These are phyloP conservation scores for Alloscopus bannaensis DNA, from an alignment of 2,888 invertebrate species.

Conservation along the genomic window DNA sequence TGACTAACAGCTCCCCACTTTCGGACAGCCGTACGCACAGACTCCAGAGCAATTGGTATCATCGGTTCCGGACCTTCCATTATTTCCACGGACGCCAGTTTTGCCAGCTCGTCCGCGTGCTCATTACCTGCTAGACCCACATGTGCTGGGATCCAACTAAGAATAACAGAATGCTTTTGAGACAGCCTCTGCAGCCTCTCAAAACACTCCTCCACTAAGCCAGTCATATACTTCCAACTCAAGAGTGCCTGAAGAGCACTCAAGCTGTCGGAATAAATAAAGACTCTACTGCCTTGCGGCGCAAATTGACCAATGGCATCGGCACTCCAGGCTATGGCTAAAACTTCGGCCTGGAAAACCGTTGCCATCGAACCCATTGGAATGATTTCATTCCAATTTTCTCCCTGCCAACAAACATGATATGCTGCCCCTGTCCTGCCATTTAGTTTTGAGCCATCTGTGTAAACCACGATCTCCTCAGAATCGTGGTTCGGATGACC, in stretches of 20 bases:
- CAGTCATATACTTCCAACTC: slow-evolving; percentile 7
- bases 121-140: slow-evolving; percentile 36
- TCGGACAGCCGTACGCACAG: background rate
- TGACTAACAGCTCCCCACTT: background rate
- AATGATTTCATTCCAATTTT: background rate
- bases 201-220: slow-evolving; percentile 14
- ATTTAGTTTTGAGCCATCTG: slow-evolving; percentile 43
- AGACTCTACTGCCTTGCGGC: background rate
- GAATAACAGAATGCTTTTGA: too few relatives aligned
- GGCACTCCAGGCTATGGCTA: slow-evolving; percentile 14
- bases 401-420: background rate
- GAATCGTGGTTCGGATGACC: background rate
- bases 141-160: slow-evolving; percentile 50
- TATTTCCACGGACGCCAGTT: background rate
- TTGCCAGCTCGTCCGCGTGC: too few relatives aligned
- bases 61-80: slow-evolving; percentile 30
- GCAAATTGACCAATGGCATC: background rate
- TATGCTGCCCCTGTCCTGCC: slow-evolving; percentile 23
- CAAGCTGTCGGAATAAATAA: slow-evolving; percentile 34
- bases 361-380: slow-evolving; percentile 14
- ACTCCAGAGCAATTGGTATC: background rate
- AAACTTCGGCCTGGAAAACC: slow-evolving; percentile 44
- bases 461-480: slow-evolving; percentile 16
- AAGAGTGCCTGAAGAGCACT: slow-evolving; percentile 21
- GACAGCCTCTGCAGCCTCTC: background rate